Percentiles rank a stretch among this genome's conserved stretches.
phyloP scores from a whole-genome alignment of 2,113 vertebrate species.

The Proteles cristata region DNA sequence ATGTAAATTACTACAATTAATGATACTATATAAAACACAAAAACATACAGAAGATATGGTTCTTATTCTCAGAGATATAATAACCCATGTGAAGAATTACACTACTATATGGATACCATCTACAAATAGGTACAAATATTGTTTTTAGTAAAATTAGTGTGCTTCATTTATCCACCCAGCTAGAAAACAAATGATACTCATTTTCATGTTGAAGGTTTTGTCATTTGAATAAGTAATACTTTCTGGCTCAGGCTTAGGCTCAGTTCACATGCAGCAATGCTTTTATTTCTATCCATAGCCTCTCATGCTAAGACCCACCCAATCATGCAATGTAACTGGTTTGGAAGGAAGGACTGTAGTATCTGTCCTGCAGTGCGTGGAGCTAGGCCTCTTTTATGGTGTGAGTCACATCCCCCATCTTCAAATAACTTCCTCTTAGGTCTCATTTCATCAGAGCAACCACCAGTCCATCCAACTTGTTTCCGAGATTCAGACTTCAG shows the following conservation, averaged over 20 bases:
- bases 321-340: neutral
- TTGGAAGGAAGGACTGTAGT: neutral
- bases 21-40: neutral
- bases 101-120: neutral
- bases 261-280: neutral
- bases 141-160: neutral
- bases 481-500: neutral
- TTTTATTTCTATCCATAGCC: neutral
- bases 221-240: neutral
- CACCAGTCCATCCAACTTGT: neutral
- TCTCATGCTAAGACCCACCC: neutral
- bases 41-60: neutral
- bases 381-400: rapidly evolving
- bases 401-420: rapidly evolving
- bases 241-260: neutral
- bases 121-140: constrained; percentile 1
- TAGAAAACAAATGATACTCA: neutral
- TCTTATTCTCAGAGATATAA: neutral
- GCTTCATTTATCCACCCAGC: neutral
- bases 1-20: constrained; percentile 15
- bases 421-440: neutral
- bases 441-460: neutral
- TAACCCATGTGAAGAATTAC: constrained; percentile 25
- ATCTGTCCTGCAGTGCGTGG: rapidly evolving
- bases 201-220: neutral